Evolutionary conservation across 2,113 vertebrate species (phyloP), one percentile per base, ranked within the genome.

Genomic region (Ptyas mucosa): DNA sequence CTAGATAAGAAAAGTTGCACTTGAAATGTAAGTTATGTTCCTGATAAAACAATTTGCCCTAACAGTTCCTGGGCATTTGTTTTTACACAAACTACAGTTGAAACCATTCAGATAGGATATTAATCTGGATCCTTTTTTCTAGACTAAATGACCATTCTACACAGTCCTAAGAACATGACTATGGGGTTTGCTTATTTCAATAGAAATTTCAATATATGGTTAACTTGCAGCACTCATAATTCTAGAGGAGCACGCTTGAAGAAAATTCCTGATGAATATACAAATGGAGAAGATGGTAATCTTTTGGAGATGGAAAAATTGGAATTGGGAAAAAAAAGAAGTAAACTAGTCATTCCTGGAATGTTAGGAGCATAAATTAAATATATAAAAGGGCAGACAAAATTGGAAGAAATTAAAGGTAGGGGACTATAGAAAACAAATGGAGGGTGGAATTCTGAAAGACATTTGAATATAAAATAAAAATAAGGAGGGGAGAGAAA

Each of bases 1-100:
- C 96, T 97, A 94, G 43, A 57, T 12, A 85, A 91, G 29, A 29
- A 88, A 90, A 24, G 18, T 75, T 81, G 7, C 69, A 18, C 12
- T 85, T 43, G 34, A 55, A 81, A 81, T 23, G 6, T 21, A 81
- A 81, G 75, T 81, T 81, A 43, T 18, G 21, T 43, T 81, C 75
- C 8, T 43, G 34, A 43, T 43, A 81, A 81, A 81, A 81, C 8
- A 81, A 81, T 81, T 43, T 81, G 75, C 3, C 34, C 18, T 81
- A 81, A 21, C 75, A 81, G 3, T 81, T 88, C 14, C 15, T n/a
- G 49, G 52, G 26, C 52, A 88, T 88, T 51, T 88, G 26, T 53
- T 53, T 53, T 53, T 29, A 53, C 5, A 88, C 26, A 53, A 2
- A n/a, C 26, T 88, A 53, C 49, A 20, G 11, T 55, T 85, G 18